Evolutionary conservation across 2,888 invertebrate genomes (phyloP).

Genomic region (Megaustenia siamemsis): DNA sequence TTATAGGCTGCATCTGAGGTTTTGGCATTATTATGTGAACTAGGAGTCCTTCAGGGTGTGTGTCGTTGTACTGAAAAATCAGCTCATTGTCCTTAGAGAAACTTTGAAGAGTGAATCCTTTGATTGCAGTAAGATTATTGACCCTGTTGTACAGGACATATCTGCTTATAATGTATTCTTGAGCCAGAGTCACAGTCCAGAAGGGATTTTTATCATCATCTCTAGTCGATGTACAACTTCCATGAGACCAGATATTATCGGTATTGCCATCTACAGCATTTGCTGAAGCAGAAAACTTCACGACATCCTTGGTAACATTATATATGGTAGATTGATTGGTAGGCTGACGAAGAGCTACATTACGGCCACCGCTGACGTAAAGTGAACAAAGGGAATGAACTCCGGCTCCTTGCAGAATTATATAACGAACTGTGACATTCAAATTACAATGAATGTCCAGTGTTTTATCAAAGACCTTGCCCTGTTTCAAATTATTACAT

Average conservation of each 20-base stretch:
- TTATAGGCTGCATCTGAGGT: neutral
- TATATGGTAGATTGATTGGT: neutral
- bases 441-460: conserved; percentile 16
- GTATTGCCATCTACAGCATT: conserved; percentile 16
- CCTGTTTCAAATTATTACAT: neutral
- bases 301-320: neutral
- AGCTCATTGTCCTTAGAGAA: neutral
- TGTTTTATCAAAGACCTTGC: neutral
- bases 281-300: neutral
- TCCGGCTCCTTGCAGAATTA: neutral
- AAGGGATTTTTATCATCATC: neutral
- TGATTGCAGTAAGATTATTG: neutral
- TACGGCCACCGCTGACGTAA: conserved; percentile 17
- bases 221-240: neutral
- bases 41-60: neutral
- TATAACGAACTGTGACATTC: neutral
- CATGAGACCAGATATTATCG: neutral
- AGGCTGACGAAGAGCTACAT: neutral
- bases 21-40: neutral
- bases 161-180: neutral
- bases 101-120: neutral
- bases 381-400: neutral
- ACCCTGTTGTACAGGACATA: conserved; percentile 12
- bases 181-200: conserved; percentile 5
- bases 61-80: neutral